Evolutionary conservation across 2,888 invertebrate species (phyloP).

Genomic region (Criorhina ranunculi): DNA sequence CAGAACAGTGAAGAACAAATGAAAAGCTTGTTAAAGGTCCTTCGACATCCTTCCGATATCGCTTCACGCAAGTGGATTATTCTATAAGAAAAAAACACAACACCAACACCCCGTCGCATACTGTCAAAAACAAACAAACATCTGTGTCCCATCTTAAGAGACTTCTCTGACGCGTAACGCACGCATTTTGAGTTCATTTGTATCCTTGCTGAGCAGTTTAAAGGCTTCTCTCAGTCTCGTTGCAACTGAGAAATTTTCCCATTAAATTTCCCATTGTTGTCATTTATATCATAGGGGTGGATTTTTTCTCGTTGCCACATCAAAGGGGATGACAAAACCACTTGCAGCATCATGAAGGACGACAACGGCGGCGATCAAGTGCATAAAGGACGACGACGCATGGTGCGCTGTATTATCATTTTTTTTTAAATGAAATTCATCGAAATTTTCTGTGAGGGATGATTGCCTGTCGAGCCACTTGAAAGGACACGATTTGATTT

Average conservation of each 20-base stretch:
- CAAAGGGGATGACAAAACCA: constrained; percentile 79
- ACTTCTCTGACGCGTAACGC: constrained; percentile 45
- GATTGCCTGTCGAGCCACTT: constrained; percentile 51
- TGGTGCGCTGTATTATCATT: constrained; percentile 70
- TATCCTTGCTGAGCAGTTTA: constrained; percentile 55
- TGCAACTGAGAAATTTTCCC: constrained; percentile 66
- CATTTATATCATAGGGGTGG: constrained; percentile 54
- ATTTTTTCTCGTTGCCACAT: constrained; percentile 58
- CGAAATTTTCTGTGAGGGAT: constrained; percentile 49
- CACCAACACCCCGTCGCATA: constrained; percentile 40
- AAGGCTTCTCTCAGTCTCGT: constrained; percentile 73
- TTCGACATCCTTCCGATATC: constrained; percentile 59
- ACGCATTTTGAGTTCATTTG: constrained; percentile 31
- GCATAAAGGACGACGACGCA: constrained; percentile 67
- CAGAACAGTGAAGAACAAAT: constrained; percentile 38
- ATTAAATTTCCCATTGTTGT: constrained; percentile 75
- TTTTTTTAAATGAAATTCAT: constrained; percentile 60
- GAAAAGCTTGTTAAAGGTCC: constrained; percentile 71
- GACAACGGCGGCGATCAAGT: constrained; percentile 74
- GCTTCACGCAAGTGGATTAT: constrained; percentile 55
- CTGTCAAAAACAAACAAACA: constrained; percentile 77
- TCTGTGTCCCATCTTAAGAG: constrained; percentile 70
- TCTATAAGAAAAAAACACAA: constrained; percentile 9
- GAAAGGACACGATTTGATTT: constrained; percentile 69
- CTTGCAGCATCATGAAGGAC: constrained; percentile 72